Evolutionary conservation across 2,797 vertebrate species (phyloP).

Genomic region (Ceyx erithaca): DNA sequence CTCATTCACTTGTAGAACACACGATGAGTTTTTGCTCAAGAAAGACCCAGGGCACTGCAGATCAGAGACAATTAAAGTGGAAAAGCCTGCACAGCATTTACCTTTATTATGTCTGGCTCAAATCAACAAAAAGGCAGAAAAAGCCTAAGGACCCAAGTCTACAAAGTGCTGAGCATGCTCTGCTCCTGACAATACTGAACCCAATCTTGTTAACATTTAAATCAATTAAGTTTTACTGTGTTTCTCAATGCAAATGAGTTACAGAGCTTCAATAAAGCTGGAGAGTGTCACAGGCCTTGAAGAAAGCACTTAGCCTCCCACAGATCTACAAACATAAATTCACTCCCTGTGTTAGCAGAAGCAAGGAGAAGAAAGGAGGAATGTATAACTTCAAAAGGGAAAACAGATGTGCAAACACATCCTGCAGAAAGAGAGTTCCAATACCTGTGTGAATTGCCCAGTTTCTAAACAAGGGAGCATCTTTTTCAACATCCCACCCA

Average conservation of each 20-base stretch:
- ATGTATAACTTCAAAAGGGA: conserved; percentile 4
- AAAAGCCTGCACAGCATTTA: conserved; percentile 50
- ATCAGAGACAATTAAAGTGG: background rate
- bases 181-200: background rate
- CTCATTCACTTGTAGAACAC: conserved; percentile 14
- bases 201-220: background rate
- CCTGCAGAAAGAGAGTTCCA: background rate
- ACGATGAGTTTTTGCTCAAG: conserved; percentile 23
- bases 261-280: background rate
- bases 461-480: conserved; percentile 96
- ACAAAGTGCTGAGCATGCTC: conserved; percentile 38
- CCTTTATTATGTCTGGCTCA: conserved; percentile 43
- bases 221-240: conserved; percentile 31
- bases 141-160: conserved; percentile 2
- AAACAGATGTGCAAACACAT: background rate
- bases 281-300: background rate
- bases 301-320: background rate
- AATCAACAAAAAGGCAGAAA: conserved; percentile 19
- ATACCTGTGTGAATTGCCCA: conserved; percentile 99
- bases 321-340: background rate
- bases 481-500: conserved; percentile 98
- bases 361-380: background rate
- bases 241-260: conserved; percentile 27
- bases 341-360: background rate
- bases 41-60: background rate